Conservation (phyloP, 2,888 invertebrate species). For the Odontocolon sp. region DNA sequence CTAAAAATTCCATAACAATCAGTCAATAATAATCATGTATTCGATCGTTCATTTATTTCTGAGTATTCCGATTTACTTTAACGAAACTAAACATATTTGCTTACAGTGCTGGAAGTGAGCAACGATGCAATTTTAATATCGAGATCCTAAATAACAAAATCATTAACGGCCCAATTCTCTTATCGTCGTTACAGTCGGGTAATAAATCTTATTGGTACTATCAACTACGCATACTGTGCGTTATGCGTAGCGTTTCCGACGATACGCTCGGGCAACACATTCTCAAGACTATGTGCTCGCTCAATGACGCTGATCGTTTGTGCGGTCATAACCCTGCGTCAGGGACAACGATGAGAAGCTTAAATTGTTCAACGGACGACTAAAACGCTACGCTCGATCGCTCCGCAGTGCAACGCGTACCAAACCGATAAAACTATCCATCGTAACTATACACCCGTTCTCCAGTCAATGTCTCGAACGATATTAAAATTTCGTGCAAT, state of each 20-base stretch:
- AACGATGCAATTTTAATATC: neutral
- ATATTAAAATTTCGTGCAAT: too few relatives aligned
- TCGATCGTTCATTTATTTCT: neutral
- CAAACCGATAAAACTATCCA: neutral
- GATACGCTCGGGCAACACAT: conserved; percentile 5
- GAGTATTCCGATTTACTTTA: too few relatives aligned
- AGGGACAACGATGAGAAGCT: conserved; percentile 36
- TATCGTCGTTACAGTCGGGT: conserved; percentile 13
- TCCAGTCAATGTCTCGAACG: too few relatives aligned
- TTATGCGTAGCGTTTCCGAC: neutral
- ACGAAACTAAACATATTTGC: too few relatives aligned
- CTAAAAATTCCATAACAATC: conserved; percentile 76
- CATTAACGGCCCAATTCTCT: conserved; percentile 3
- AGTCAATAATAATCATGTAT: neutral
- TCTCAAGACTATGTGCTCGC: conserved; percentile 31
- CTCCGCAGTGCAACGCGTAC: neutral
- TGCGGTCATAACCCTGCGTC: conserved; percentile 51
- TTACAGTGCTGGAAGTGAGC: neutral
- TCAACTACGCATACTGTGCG: conserved; percentile 28
- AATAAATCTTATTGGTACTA: conserved; percentile 34
- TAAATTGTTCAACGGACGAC: conserved; percentile 40
- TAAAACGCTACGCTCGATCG: too few relatives aligned
- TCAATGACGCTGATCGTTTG: conserved; percentile 47
- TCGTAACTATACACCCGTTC: too few relatives aligned
- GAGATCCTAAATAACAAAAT: neutral